A percentile compares a stretch with the other conserved stretches of the same genome.
phyloP scores from a whole-genome alignment of 2,113 vertebrate species.

The Gila orcuttii region DNA sequence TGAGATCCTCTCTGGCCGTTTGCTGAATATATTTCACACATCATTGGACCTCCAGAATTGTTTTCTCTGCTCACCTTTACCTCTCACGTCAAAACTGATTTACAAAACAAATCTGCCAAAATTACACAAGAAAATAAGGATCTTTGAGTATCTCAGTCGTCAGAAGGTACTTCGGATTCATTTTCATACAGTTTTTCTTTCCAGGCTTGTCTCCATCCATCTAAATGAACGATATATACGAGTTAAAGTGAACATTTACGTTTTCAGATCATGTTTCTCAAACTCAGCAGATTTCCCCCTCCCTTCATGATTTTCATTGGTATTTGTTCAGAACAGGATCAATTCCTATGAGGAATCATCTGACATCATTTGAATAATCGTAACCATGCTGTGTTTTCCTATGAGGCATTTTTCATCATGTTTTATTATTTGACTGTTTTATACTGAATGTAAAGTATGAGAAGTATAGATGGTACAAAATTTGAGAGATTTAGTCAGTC shows the following conservation, averaged over 20 bases:
- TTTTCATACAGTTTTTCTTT: not conserved
- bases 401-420: not conserved
- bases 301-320: not conserved
- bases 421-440: not conserved
- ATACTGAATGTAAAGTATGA: not conserved
- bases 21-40: not conserved
- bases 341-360: not conserved
- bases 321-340: not conserved
- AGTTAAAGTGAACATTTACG: not conserved
- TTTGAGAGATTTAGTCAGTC: no score
- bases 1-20: not conserved
- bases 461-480: not conserved
- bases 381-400: not conserved
- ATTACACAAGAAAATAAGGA: not conserved
- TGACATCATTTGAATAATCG: not conserved
- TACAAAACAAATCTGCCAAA: not conserved
- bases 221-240: not conserved
- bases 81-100: not conserved
- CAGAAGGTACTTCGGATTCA: not conserved
- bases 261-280: not conserved
- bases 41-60: not conserved
- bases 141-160: not conserved
- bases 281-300: not conserved
- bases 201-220: not conserved
- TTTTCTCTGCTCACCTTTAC: not conserved